Evolutionary conservation across 2,113 vertebrate genomes (phyloP).

Genomic region (Heterotis niloticus): DNA sequence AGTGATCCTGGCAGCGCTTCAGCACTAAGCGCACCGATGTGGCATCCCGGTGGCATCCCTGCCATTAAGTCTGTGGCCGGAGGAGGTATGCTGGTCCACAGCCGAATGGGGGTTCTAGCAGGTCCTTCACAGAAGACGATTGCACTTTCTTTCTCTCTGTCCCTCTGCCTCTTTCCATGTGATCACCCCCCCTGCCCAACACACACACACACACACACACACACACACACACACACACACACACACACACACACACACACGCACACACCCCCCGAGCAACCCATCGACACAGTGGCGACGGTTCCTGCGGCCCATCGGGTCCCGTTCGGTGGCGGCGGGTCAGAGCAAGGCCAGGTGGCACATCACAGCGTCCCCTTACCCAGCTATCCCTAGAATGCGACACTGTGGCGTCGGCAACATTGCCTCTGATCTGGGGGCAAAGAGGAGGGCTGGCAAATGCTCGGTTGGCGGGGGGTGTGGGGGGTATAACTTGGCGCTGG

Average conservation of each 20-base stretch:
- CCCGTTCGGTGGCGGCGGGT: slow-evolving; percentile 59
- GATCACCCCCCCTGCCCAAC: too few species aligned
- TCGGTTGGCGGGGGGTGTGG: slow-evolving; percentile 41
- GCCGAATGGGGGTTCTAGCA: slow-evolving; percentile 44
- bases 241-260: too few species aligned
- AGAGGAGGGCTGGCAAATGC: slow-evolving; percentile 45
- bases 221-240: too few species aligned
- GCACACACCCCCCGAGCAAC: slow-evolving; percentile 25
- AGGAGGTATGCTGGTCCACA: slow-evolving; percentile 48
- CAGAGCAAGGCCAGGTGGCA: slow-evolving; percentile 68
- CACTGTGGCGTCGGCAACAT: slow-evolving; percentile 67
- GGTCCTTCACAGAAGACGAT: too few species aligned
- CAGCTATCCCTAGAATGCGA: slow-evolving; percentile 74
- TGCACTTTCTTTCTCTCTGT: slow-evolving; percentile 43
- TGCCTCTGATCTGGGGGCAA: slow-evolving; percentile 56
- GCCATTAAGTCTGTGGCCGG: slow-evolving; percentile 28
- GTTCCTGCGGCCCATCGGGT: slow-evolving; percentile 55
- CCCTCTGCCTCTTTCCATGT: slow-evolving; percentile 29
- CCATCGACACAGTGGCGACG: neutral
- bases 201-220: too few species aligned
- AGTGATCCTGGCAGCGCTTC: neutral
- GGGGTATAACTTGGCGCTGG: slow-evolving; percentile 41
- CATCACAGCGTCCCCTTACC: slow-evolving; percentile 61
- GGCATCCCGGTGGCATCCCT: neutral
- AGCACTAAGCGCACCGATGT: neutral